Evolutionary conservation across 2,113 vertebrate genomes (phyloP).

Genomic region (Bucco capensis): DNA sequence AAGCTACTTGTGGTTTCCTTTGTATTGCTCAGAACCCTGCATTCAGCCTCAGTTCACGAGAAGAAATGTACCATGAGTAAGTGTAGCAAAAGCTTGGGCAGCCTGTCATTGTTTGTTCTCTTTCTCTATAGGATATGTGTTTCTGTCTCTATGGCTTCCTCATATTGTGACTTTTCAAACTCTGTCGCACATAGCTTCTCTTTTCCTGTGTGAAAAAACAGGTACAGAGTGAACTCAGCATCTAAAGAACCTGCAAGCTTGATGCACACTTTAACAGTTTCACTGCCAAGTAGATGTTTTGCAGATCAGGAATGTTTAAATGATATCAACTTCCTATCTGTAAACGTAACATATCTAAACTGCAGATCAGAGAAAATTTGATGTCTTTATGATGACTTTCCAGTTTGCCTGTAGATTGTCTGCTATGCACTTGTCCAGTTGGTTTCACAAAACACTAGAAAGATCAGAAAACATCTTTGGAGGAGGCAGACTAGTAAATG

Average conservation of each 20-base stretch:
- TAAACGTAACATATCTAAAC: not conserved
- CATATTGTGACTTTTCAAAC: not conserved
- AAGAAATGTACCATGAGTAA: not conserved
- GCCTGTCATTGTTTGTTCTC: not conserved
- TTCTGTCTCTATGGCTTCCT: not conserved
- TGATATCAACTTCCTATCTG: not conserved
- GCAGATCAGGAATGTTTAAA: not conserved
- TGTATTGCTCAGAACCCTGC: not conserved
- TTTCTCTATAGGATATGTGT: not conserved
- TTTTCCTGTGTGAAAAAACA: not conserved
- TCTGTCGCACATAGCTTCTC: not conserved
- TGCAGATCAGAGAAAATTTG: not conserved
- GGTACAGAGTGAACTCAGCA: not conserved
- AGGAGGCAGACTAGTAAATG: not conserved
- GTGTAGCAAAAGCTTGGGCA: not conserved
- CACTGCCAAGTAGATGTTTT: not conserved
- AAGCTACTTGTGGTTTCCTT: slow-evolving; percentile 22
- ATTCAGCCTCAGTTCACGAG: not conserved
- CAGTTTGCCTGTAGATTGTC: not conserved
- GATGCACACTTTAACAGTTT: not conserved
- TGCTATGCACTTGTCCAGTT: not conserved
- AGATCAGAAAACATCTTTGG: not conserved
- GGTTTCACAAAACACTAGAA: not conserved
- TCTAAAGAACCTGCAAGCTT: not conserved
- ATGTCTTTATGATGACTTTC: not conserved